Evolutionary conservation across 2,797 vertebrate genomes (phyloP).

Genomic region (Phoeniculus purpureus): DNA sequence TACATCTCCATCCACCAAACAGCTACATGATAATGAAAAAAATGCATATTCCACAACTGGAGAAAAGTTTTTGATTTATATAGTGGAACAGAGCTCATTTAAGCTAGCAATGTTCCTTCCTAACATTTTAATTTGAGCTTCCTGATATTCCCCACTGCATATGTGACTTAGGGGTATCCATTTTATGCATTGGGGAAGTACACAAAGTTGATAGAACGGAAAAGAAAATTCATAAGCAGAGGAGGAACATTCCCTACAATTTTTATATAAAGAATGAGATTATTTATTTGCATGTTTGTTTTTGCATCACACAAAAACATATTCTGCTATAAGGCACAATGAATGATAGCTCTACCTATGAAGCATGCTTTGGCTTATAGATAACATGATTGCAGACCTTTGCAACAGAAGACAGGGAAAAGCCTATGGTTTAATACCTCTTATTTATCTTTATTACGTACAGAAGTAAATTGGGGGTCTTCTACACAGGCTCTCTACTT

Average conservation of each 20-base stretch:
- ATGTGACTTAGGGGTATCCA: neutral
- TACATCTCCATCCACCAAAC: neutral
- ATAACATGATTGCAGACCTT: neutral
- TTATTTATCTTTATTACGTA: slow-evolving; percentile 23
- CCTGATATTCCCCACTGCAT: neutral
- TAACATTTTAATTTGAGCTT: neutral
- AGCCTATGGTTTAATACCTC: neutral
- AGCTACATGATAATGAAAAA: neutral
- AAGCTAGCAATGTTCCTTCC: neutral
- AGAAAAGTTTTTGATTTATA: neutral
- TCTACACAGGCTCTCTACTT: slow-evolving; percentile 95
- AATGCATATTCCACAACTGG: neutral
- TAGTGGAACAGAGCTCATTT: neutral
- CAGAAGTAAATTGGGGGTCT: slow-evolving; percentile 98
- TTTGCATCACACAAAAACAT: neutral
- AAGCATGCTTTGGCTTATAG: neutral
- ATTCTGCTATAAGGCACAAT: neutral
- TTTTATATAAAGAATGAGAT: neutral
- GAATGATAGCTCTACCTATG: neutral
- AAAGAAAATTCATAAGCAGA: neutral
- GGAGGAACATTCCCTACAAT: neutral
- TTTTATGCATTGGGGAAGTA: neutral
- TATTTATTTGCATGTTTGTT: neutral
- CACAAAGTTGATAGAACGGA: neutral
- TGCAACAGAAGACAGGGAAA: neutral